Evolutionary conservation across 2,113 vertebrate species (phyloP), one percentile per base, ranked within the genome.

Genomic region (Syrrhaptes paradoxus): DNA sequence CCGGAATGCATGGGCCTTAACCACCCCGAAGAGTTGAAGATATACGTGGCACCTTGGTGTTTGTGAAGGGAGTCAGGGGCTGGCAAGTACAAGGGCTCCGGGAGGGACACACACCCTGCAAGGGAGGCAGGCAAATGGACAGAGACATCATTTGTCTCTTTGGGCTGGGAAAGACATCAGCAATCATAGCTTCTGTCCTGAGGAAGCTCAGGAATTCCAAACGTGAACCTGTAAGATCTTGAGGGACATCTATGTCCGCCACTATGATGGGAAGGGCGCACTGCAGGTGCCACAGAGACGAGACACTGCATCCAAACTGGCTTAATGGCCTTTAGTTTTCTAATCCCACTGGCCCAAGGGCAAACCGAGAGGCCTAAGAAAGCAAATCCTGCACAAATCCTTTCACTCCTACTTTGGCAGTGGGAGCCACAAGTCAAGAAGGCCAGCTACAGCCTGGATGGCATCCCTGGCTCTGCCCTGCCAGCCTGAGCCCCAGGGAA

Each of bases 111-210:
- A 14, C 41, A 17, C 72, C 93, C 73, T 28, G 66, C 67, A 36
- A 73, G 75, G 79, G 72, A 78, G 83, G 90, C 83, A 93, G 83
- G 54, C 49, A 65, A 81, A 75, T 2, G 41, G 48, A 48, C 5
- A 0, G 15, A n/a, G 68, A 14, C 0, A 0, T 85, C 79, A 72
- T 93, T 86, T 90, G 49, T 87, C 90, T 94, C 90, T 32, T 43
- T 49, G 73, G 36, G 12, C 65, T 36, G 41, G 38, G 65, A 86
- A 67, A 52, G 24, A 70, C 10, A 26, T 31, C 8, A 11, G 38
- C 55, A 61, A 46, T 24, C 0, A 0, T 29, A 29, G 17, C 11
- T 76, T 65, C n/a, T 68, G 68, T 32, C 66, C 52, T 0, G 0
- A 46, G 28, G 18, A 68, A 78, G 49, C 34, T 68, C 75, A 46